These are phyloP conservation scores for Hofmannophila pseudospretella DNA, from an alignment of 2,888 invertebrate genomes.

Conservation along the genomic window DNA sequence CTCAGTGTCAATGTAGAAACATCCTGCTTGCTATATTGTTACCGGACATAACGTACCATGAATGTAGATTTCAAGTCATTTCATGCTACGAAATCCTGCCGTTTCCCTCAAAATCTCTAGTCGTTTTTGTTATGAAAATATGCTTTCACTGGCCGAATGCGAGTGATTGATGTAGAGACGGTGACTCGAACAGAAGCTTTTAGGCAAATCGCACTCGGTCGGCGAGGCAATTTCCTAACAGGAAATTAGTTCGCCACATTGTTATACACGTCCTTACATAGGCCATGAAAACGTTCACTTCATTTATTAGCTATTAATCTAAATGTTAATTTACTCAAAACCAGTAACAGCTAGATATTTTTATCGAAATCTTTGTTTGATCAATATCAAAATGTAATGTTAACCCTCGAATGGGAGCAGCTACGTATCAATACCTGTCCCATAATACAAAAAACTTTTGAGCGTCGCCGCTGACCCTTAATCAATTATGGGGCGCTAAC, in stretches of 20 bases:
- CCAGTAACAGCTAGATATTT: not conserved
- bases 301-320: constrained; percentile 8
- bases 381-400: constrained; percentile 22
- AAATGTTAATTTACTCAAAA: not conserved
- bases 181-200: constrained; percentile 51
- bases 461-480: constrained; percentile 66
- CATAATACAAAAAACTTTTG: constrained; percentile 62
- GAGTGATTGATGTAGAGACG: constrained; percentile 42
- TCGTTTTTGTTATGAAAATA: constrained; percentile 43
- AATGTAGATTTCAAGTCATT: too few species aligned
- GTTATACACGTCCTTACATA: constrained; percentile 24
- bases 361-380: constrained; percentile 23
- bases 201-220: constrained; percentile 50
- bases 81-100: too few species aligned
- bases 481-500: constrained; percentile 78
- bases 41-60: too few species aligned
- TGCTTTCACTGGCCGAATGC: constrained; percentile 21
- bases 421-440: constrained; percentile 56
- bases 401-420: constrained; percentile 32
- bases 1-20: too few species aligned
- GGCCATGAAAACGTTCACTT: constrained; percentile 19
- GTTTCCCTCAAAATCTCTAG: constrained; percentile 23
- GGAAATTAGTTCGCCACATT: constrained; percentile 61
- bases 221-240: constrained; percentile 62
- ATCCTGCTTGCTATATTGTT: too few species aligned